Percentiles rank a stretch among this genome's conserved stretches.
phyloP scores from a whole-genome alignment of 2,113 vertebrate genomes.

The Toxotes jaculatrix region DNA sequence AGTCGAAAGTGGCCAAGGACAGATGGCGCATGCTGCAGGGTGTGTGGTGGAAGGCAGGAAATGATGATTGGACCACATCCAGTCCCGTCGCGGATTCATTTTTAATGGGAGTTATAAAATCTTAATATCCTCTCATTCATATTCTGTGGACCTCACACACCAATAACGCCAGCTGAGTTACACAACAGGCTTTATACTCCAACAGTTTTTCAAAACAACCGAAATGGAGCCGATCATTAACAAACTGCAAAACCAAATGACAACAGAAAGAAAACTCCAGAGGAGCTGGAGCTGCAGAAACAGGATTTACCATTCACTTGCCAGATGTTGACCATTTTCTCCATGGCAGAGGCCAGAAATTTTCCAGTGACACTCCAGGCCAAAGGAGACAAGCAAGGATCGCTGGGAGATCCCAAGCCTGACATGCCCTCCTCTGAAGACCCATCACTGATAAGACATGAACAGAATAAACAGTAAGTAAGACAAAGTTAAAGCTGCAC shows the following conservation, averaged over 20 bases:
- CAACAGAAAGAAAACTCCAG: background rate
- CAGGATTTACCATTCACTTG: slow-evolving; percentile 95
- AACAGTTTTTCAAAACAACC: background rate
- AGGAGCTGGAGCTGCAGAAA: too few relatives aligned
- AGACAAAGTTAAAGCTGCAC: background rate
- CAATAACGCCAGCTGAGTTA: background rate
- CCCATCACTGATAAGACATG: slow-evolving; percentile 82
- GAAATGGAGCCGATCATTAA: background rate
- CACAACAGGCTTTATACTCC: background rate
- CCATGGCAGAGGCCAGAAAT: slow-evolving; percentile 93
- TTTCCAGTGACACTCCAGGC: slow-evolving; percentile 97
- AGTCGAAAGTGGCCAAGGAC: slow-evolving; percentile 19
- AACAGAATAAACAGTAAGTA: background rate
- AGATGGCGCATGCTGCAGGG: slow-evolving; percentile 55
- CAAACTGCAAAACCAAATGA: background rate
- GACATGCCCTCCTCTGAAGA: slow-evolving; percentile 86
- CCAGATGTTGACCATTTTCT: slow-evolving; percentile 98
- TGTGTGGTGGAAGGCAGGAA: slow-evolving; percentile 40
- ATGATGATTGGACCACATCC: slow-evolving; percentile 19
- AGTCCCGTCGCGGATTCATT: slow-evolving; percentile 37
- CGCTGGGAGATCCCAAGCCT: slow-evolving; percentile 90
- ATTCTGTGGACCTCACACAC: slow-evolving; percentile 28
- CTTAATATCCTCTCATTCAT: slow-evolving; percentile 48
- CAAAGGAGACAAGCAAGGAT: slow-evolving; percentile 90
- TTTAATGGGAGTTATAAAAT: slow-evolving; percentile 49